These are phyloP conservation scores for Harlomillsia oculata DNA, from an alignment of 1,140 invertebrate species.

Conservation along the genomic window DNA sequence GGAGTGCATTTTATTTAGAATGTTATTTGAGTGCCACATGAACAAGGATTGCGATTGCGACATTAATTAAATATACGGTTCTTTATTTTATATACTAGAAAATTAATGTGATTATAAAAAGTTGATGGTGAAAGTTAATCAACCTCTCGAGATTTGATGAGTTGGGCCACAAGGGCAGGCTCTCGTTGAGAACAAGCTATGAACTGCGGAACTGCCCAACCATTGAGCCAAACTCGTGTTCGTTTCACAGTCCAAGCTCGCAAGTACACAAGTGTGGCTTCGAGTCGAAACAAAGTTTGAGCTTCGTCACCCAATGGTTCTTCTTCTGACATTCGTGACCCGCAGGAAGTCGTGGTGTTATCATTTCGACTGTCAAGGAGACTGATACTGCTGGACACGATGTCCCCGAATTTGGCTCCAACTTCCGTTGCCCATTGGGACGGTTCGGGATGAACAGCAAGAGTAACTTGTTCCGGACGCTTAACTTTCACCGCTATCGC, in stretches of 20 bases:
- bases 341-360: neutral
- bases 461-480: conserved; percentile 25
- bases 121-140: too few relatives aligned
- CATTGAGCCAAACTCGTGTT: conserved; percentile 30
- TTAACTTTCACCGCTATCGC: conserved; percentile 17
- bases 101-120: too few relatives aligned
- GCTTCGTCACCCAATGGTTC: conserved; percentile 28
- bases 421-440: conserved; percentile 25
- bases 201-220: conserved; percentile 32
- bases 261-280: conserved; percentile 30
- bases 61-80: too few relatives aligned
- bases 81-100: too few relatives aligned
- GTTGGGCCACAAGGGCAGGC: conserved; percentile 17
- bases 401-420: conserved; percentile 29
- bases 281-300: conserved; percentile 28
- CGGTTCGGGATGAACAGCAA: neutral
- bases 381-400: conserved; percentile 15
- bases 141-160: conserved; percentile 22
- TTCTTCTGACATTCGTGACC: conserved; percentile 17
- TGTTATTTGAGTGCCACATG: neutral
- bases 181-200: conserved; percentile 32
- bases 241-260: conserved; percentile 25
- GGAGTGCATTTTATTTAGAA: neutral
- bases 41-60: neutral
- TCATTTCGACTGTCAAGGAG: conserved; percentile 20